A percentile compares a stretch with the other conserved stretches of the same genome.
Evolutionary conservation across 2,797 vertebrate species (phyloP).

Genomic region (Hippopotamyrus pictus): DNA sequence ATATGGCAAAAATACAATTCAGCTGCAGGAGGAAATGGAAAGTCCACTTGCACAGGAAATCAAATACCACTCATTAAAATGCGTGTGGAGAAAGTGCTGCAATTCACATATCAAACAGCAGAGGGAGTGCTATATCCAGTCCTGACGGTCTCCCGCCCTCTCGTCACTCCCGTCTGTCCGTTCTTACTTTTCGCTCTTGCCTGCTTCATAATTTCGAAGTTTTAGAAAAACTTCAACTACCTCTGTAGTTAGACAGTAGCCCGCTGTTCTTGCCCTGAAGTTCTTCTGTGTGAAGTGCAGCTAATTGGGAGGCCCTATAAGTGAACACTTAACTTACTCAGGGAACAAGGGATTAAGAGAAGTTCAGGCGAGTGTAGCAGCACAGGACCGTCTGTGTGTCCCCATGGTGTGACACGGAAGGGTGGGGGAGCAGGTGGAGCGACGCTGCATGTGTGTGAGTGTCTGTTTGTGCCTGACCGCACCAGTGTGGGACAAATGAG

Average conservation of each 20-base stretch:
- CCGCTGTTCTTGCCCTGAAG: not conserved
- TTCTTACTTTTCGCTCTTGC: not conserved
- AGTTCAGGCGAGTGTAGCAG: not conserved
- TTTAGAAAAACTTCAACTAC: not conserved
- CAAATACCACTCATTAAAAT: not conserved
- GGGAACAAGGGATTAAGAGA: not conserved
- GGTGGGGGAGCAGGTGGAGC: not conserved
- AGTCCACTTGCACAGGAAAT: not conserved
- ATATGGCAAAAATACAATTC: not conserved
- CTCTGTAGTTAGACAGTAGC: not conserved
- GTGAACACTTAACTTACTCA: not conserved
- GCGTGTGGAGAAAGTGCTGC: not conserved
- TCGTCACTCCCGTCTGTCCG: not conserved
- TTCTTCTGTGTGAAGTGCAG: not conserved
- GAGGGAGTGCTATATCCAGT: slow-evolving; percentile 12
- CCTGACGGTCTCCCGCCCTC: not conserved
- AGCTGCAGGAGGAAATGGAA: not conserved
- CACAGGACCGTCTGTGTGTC: not conserved
- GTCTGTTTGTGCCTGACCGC: not conserved
- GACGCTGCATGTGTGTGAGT: not conserved
- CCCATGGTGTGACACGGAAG: not conserved
- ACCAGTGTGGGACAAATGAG: slow-evolving; percentile 21
- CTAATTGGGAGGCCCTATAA: not conserved
- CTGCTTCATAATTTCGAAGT: not conserved
- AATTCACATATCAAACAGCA: slow-evolving; percentile 2